Evolutionary conservation across 2,888 invertebrate genomes (phyloP).

Genomic region (Crossocerus cetratus): DNA sequence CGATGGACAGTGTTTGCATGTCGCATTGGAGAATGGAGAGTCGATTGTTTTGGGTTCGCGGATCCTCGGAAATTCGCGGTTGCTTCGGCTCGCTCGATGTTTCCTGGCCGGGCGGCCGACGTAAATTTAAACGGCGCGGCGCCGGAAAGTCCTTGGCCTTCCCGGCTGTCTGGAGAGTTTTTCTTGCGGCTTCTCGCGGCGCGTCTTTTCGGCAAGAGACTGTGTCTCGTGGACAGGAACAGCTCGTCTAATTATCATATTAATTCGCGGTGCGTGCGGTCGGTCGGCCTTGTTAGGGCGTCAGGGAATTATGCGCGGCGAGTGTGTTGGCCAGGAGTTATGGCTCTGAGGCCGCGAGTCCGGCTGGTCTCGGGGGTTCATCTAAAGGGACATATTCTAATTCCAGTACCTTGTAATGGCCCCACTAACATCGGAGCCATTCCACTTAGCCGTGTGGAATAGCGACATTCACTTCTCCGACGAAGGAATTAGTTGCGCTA

Average conservation of each 20-base stretch:
- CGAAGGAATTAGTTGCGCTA: too few relatives aligned
- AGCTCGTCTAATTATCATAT: constrained; percentile 9
- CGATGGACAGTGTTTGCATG: too few relatives aligned
- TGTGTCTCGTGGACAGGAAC: not conserved
- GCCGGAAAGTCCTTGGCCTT: not conserved
- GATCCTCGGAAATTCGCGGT: too few relatives aligned
- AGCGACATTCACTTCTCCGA: too few relatives aligned
- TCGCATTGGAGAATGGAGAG: too few relatives aligned
- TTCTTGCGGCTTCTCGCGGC: not conserved
- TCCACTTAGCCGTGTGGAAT: too few relatives aligned
- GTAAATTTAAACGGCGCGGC: too few relatives aligned
- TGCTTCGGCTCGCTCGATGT: too few relatives aligned
- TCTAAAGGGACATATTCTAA: not conserved
- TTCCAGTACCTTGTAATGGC: not conserved
- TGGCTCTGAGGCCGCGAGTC: not conserved
- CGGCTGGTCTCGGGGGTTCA: not conserved
- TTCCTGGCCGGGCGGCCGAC: too few relatives aligned
- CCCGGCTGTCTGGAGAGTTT: not conserved
- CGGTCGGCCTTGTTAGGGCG: not conserved
- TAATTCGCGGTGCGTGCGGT: constrained; percentile 1
- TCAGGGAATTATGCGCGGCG: not conserved
- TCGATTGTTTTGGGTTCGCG: too few relatives aligned
- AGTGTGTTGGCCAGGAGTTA: not conserved
- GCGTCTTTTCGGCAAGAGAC: not conserved
- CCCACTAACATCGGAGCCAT: not conserved